A percentile compares a stretch with the other conserved stretches of the same genome.
phyloP scores from a whole-genome alignment of 2,797 vertebrate species.

The Syngnathus acus region DNA sequence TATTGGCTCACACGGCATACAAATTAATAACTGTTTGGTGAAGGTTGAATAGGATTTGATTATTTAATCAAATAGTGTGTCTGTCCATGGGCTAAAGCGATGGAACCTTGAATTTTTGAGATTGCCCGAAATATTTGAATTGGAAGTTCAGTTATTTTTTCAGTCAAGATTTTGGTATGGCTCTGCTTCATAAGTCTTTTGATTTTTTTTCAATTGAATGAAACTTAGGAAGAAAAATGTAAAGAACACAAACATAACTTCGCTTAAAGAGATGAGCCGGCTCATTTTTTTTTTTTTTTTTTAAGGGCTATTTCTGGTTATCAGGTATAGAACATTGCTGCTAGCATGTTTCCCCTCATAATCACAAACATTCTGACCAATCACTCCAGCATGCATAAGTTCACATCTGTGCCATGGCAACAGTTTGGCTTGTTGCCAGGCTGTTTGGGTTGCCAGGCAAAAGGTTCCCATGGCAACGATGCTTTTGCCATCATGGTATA shows the following conservation, averaged over 20 bases:
- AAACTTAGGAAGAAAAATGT: neutral
- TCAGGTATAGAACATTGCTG: slow-evolving; percentile 4
- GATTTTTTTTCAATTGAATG: neutral
- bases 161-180: too few species aligned
- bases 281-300: neutral
- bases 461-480: slow-evolving; percentile 75
- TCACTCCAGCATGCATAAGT: slow-evolving; percentile 40
- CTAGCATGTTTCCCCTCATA: neutral
- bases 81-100: neutral
- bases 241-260: neutral
- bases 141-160: neutral
- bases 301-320: neutral
- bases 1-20: neutral
- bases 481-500: slow-evolving; percentile 63
- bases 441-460: slow-evolving; percentile 72
- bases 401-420: slow-evolving; percentile 75
- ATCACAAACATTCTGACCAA: slow-evolving; percentile 1
- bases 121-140: too few species aligned
- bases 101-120: neutral
- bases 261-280: neutral
- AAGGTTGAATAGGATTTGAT: neutral
- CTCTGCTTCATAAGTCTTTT: too few species aligned
- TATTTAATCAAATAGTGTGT: neutral
- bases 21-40: neutral
- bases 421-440: slow-evolving; percentile 74